Base-by-base conservation (phyloP, 2,888 invertebrate species). In the Cheilosia variabilis region DNA sequence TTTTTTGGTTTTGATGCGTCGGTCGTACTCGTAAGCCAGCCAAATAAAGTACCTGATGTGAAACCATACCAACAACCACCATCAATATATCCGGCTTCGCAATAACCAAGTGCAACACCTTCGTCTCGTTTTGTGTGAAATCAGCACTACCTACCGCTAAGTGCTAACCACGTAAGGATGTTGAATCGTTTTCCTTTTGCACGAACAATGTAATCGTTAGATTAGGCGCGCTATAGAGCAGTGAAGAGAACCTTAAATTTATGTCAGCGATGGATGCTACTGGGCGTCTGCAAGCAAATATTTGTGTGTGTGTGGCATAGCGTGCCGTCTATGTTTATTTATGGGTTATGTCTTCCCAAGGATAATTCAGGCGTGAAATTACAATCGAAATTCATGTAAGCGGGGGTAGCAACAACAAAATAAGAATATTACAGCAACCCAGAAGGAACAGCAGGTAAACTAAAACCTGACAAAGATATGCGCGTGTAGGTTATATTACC, bases 291-390 rank as follows among this genome's bases (percentile, higher is more conserved):
- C 22, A n/a, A 45, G 50, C 13, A 37, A 9, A 24, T 55, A 31
- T 47, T n/a, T 17, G 13, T 31, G 41, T 52, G 24, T 52, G 24
- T 47, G 53, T 66, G 52, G 19, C 37, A 10, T 41, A 22, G 69
- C 69, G 55, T 69, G 80, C 60, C 50, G 63, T 84, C 75, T 76
- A 63, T 86, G 76, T 76, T 86, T 86, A 86, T 86, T 80, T 84
- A 84, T 84, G 80, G 79, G 69, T 73, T 63, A 90, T 90, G 90
- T 89, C 89, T 91, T 90, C 90, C 91, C 88, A 89, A 90, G 91
- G 90, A 91, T 91, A 91, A 91, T 90, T 91, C 91, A 90, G 89
- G 91, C 91, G 90, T 91, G 91, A 91, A 91, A 91, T 91, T 91
- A 91, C 91, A 91, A 91, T 91, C 90, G 90, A 90, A 90, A 90